Conservation (phyloP, 2,888 invertebrate species). For the Glaucopsyche alexis region DNA sequence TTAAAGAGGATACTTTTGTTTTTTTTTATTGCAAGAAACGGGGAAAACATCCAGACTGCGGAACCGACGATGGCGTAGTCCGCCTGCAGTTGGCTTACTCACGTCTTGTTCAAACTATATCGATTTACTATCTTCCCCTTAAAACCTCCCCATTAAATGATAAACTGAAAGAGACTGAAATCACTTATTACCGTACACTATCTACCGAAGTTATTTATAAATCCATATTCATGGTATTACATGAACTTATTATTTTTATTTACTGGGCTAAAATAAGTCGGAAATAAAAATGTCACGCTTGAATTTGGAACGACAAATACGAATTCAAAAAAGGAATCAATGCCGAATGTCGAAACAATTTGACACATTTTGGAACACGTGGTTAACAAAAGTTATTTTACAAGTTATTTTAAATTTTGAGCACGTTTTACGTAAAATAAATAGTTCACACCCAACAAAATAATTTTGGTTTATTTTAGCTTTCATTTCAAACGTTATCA, state of each 20-base stretch:
- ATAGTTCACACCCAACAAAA: background rate
- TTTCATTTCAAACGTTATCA: background rate
- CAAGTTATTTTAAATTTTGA: background rate
- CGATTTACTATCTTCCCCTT: slow-evolving; percentile 54
- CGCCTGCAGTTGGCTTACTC: slow-evolving; percentile 67
- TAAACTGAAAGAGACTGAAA: background rate
- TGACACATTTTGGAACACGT: slow-evolving; percentile 11
- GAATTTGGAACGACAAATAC: slow-evolving; percentile 8
- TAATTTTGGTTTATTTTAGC: background rate
- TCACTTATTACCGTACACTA: background rate
- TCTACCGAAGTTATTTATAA: background rate
- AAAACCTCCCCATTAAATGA: slow-evolving; percentile 23
- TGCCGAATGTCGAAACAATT: background rate
- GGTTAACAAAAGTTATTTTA: background rate
- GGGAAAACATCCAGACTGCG: slow-evolving; percentile 53
- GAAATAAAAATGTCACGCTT: background rate
- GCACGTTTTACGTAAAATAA: background rate
- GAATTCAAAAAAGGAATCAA: slow-evolving; percentile 3
- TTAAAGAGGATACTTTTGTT: background rate
- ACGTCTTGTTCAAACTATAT: slow-evolving; percentile 71
- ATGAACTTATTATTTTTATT: background rate
- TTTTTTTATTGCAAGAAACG: slow-evolving; percentile 25
- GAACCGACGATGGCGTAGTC: slow-evolving; percentile 72
- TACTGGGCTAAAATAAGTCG: background rate
- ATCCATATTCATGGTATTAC: background rate